These are phyloP conservation scores for Murina feae DNA, from an alignment of 2,113 vertebrate species.

Conservation along the genomic window DNA sequence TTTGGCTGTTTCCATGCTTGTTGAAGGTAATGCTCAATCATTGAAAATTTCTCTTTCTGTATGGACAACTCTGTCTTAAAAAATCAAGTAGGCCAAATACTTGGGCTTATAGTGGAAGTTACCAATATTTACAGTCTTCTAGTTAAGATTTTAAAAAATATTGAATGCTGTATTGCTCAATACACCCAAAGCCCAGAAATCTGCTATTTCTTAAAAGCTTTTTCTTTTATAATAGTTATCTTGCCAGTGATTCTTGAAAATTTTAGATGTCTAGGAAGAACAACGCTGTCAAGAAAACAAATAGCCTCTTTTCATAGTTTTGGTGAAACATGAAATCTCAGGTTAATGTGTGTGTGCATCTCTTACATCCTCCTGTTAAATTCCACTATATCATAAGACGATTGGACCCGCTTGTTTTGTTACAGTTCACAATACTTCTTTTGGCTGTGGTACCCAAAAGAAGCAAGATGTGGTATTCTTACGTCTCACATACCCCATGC, in stretches of 20 bases:
- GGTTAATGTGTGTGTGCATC: background rate
- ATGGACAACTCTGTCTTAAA: background rate
- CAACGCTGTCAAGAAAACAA: background rate
- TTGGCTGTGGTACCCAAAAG: background rate
- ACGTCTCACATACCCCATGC: too few relatives aligned
- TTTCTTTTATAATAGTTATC: background rate
- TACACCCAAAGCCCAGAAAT: background rate
- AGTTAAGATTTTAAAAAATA: constrained; percentile 15
- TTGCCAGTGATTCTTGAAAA: background rate
- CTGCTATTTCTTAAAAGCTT: background rate
- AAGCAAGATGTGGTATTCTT: background rate
- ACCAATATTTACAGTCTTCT: background rate
- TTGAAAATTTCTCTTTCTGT: background rate
- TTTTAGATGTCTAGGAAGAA: background rate
- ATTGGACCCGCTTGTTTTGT: background rate
- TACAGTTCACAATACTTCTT: background rate
- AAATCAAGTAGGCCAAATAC: background rate
- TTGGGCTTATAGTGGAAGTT: background rate
- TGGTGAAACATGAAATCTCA: background rate
- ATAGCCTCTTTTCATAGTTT: background rate
- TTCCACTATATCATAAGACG: background rate
- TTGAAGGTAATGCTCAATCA: background rate
- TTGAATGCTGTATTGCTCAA: background rate
- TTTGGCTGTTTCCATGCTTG: background rate
- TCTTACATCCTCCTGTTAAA: background rate